A percentile compares a stretch with the other conserved stretches of the same genome.
These are phyloP conservation scores for Stercorarius parasiticus DNA, from an alignment of 2,113 vertebrate species.

Conservation along the genomic window DNA sequence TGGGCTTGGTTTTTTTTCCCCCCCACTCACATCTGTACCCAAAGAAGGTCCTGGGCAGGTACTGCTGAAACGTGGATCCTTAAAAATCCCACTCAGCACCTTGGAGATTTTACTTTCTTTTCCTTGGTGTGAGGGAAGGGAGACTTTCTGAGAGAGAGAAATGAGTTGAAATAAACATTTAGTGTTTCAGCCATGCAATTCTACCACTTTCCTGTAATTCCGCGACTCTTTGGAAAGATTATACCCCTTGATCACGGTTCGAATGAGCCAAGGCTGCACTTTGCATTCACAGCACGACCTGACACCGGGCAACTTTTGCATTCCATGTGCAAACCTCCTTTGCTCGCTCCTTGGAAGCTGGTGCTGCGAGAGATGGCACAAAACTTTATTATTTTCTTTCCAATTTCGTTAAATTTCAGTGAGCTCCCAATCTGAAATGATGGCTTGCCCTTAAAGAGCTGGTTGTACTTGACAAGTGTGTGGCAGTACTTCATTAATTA, in stretches of 20 bases:
- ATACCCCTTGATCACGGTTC: not conserved
- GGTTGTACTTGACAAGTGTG: constrained; percentile 55
- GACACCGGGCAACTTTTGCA: not conserved
- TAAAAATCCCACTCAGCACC: not conserved
- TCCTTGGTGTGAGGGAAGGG: not conserved
- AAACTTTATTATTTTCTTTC: constrained; percentile 50
- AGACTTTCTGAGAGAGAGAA: not conserved
- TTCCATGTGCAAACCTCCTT: not conserved
- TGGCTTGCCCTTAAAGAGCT: constrained; percentile 53
- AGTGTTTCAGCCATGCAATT: not conserved
- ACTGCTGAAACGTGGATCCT: not conserved
- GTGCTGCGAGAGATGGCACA: not conserved
- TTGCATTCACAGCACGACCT: not conserved
- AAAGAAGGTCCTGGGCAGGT: not conserved
- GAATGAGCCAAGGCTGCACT: not conserved
- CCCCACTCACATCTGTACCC: not conserved
- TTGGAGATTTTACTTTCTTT: not conserved
- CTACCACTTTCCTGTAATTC: not conserved
- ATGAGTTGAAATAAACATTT: not conserved
- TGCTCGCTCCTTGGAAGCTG: not conserved
- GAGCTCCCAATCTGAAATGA: constrained; percentile 42
- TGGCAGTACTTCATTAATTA: constrained; percentile 66
- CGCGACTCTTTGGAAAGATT: not conserved
- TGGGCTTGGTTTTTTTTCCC: accelerated
- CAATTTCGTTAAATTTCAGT: constrained; percentile 12